Evolutionary conservation across 1,140 invertebrate species (phyloP).

Genomic region (Holcopasites calliopsidis): DNA sequence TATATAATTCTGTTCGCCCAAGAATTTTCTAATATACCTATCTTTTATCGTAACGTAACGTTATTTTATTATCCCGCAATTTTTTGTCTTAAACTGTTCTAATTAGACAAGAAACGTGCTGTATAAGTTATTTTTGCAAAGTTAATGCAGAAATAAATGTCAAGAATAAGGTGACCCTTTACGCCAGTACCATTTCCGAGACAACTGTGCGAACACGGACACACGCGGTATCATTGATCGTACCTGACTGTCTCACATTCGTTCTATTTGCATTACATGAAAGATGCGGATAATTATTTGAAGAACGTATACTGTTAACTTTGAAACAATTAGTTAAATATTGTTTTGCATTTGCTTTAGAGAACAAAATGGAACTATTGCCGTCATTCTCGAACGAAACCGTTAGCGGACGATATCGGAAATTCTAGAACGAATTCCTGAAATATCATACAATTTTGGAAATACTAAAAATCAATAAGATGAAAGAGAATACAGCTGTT

Average conservation of each 20-base stretch:
- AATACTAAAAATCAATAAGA: not conserved
- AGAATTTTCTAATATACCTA: not conserved
- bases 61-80: not conserved
- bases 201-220: not conserved
- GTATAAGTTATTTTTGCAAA: not conserved
- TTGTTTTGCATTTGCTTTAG: not conserved
- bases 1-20: not conserved
- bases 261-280: not conserved
- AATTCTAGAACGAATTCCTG: not conserved
- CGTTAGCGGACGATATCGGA: not conserved
- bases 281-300: not conserved
- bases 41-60: not conserved
- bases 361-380: not conserved
- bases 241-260: too few species aligned
- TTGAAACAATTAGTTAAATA: not conserved
- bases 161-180: not conserved
- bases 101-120: not conserved
- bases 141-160: not conserved
- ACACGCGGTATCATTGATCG: slow-evolving; percentile 20
- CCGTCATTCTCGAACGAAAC: not conserved
- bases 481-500: not conserved
- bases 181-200: not conserved
- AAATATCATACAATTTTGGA: not conserved
- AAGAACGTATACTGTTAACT: not conserved
- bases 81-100: not conserved